Conservation (phyloP, 1,140 invertebrate species). For the Ylistrum balloti region DNA sequence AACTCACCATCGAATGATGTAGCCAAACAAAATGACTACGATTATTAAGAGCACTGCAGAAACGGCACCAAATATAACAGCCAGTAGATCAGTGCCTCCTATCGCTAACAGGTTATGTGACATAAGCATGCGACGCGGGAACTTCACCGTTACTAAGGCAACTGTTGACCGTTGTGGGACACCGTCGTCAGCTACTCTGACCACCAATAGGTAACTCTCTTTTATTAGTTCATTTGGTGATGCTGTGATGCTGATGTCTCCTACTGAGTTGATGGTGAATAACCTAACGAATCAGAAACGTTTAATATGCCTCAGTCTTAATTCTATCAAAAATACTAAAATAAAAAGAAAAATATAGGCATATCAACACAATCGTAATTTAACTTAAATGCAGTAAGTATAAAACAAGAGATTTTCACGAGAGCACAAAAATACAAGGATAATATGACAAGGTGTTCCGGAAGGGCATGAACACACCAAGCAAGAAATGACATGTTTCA, state of each 20-base stretch:
- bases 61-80: conserved; percentile 67
- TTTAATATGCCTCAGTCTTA: no score
- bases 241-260: conserved; percentile 52
- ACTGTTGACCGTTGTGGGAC: conserved; percentile 56
- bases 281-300: no score
- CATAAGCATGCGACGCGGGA: conserved; percentile 50
- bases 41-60: conserved; percentile 67
- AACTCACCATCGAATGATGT: conserved; percentile 67
- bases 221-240: conserved; percentile 53
- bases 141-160: conserved; percentile 63
- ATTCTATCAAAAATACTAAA: no score
- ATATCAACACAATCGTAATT: no score
- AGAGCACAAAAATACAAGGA: no score
- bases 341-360: no score
- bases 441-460: no score
- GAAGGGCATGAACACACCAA: no score
- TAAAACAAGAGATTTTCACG: no score
- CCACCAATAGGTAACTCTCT: conserved; percentile 59
- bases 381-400: no score
- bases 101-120: conserved; percentile 46
- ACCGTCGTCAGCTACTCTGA: conserved; percentile 67
- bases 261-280: conserved; percentile 56
- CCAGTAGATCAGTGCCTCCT: conserved; percentile 57
- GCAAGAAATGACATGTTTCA: no score
- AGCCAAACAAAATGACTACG: conserved; percentile 67